Base-by-base conservation (phyloP, 2,113 vertebrate genomes). In the Chionodraco myersi region DNA sequence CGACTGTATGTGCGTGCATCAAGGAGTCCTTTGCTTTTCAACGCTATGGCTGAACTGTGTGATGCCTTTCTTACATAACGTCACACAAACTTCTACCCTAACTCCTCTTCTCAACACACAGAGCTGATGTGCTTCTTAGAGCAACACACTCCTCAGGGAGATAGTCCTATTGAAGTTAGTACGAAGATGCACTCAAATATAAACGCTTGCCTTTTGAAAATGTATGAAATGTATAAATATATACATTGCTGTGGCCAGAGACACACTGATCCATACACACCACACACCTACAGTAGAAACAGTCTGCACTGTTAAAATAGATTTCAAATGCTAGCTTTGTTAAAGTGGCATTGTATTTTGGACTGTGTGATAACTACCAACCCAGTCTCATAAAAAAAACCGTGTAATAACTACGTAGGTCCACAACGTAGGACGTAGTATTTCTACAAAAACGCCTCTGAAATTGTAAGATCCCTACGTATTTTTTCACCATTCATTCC, bases 51-150 rank as follows among this genome's bases (percentile, higher is more conserved):
- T 74, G 63, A 60, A 53, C 54, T 52, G n/a, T 53, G 76, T 44
- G 47, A 47, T 77, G 72, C 61, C 41, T 69, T 85, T 80, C 8
- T 90, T 84, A 84, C 51, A 65, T 84, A 77, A 85, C 56, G 34
- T 54, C 23, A 45, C 53, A 71, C 21, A 68, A 63, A 84, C 68
- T 77, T 86, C 71, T 51, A 84, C 36, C 36, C 36, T 6, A 84
- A 60, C 53, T 12, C 11, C 23, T n/a, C 52, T 72, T 68, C 48
- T 74, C 15, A 62, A 62, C 15, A 67, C 64, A 64, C 41, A 69
- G 16, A 72, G 49, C 36, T 73, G 76, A 62, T 70, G 56, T 52
- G 52, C 30, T 66, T 61, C 61, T 51, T n/a, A 60, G 48, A 71
- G 60, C 70, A 52, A 54, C 60, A 44, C 61, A 47, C 75, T 69